Evolutionary conservation across 2,888 invertebrate species (phyloP), one percentile per base, ranked within the genome.

Genomic region (Labia minor): DNA sequence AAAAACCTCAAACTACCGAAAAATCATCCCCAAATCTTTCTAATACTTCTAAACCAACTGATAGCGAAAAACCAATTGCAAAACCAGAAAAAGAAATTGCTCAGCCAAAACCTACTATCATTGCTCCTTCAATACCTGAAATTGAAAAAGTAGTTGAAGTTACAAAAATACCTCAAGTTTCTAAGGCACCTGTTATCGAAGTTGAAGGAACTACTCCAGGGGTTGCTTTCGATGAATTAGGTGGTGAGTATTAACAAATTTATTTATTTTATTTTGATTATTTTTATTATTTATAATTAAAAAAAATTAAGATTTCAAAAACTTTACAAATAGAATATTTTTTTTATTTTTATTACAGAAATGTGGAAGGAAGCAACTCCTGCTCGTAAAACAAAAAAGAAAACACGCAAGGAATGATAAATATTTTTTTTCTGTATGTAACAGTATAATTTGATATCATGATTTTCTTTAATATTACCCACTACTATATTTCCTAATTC

Each of bases 351-450:
- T 70, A 66, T 77, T 77, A 2, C 77, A 88, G 89, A 89, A 77
- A 80, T 84, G 26, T 89, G 89, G 89, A 86, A 86, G 72, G 89
- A 90, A 74, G 83, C 88, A 18, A 89, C 88, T 76, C 81, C 82
- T 68, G 80, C 83, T 67, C 88, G 87, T 77, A 89, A 89, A 74
- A 83, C 83, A 78, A 89, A 88, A 83, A 89, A 88, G 81, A 88
- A 88, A 80, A 85, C 83, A 69, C 85, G 88, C 75, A 86, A 86
- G 75, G 88, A 88, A 16, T 49, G 49, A 49, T 49, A 49, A 49
- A 4, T 3, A 49, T 3, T 49, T 49, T 16, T 14, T 8, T 49
- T 10, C 3, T 49, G 8, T 26, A 26, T 26, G 8, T 26, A 26
- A 26, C 8, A n/a, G n/a, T 26, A 26, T 26, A 26, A 26, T 26